Percentiles rank a stretch among this genome's conserved stretches.
Evolutionary conservation across 1,140 invertebrate genomes (phyloP).

Genomic region (Vollenhovia emeryi): DNA sequence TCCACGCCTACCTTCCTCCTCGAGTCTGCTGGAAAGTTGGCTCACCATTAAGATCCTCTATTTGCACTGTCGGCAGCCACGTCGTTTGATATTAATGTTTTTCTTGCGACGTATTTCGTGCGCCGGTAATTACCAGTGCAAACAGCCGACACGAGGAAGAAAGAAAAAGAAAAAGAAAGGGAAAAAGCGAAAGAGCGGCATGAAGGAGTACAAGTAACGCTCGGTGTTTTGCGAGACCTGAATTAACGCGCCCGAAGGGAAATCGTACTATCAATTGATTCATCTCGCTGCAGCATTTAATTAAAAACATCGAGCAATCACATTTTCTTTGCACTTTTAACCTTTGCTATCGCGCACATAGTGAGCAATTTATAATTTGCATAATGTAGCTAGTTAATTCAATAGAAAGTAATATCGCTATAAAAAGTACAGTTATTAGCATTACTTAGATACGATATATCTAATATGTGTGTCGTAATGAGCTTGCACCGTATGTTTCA

Average conservation of each 20-base stretch:
- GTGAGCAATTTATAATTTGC: background rate
- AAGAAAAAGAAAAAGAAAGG: constrained; percentile 45
- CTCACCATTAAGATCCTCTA: constrained; percentile 78
- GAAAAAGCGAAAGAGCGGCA: constrained; percentile 21
- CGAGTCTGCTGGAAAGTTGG: constrained; percentile 71
- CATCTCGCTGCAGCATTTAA: constrained; percentile 24
- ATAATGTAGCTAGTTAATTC: background rate
- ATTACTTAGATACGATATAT: background rate
- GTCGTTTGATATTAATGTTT: constrained; percentile 82
- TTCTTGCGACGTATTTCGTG: constrained; percentile 77
- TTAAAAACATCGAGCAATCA: constrained; percentile 22
- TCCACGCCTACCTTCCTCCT: constrained; percentile 26
- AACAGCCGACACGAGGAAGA: constrained; percentile 69
- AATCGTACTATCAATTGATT: constrained; percentile 47
- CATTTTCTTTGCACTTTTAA: background rate
- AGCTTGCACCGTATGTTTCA: background rate
- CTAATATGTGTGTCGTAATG: too few species aligned
- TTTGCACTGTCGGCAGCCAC: constrained; percentile 79
- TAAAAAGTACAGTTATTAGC: background rate
- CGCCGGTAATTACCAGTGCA: constrained; percentile 78
- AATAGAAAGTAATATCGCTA: background rate
- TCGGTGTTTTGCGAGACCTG: constrained; percentile 37
- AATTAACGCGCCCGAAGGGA: constrained; percentile 37
- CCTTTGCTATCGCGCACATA: background rate
- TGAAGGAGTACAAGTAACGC: constrained; percentile 51